phyloP scores from a whole-genome alignment of 2,888 invertebrate species.

The Caenorhabditis uteleia region DNA sequence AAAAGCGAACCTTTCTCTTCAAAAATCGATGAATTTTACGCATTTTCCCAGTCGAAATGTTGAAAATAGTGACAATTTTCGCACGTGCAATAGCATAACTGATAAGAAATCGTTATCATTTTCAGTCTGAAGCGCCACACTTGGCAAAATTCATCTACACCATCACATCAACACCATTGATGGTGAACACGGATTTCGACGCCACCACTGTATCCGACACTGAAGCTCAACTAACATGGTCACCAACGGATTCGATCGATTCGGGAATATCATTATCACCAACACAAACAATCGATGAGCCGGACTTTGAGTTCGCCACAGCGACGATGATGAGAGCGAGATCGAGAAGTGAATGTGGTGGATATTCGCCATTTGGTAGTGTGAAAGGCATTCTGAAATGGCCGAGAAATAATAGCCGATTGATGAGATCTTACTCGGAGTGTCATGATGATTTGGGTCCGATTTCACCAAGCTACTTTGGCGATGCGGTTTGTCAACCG shows the following conservation, averaged over 20 bases:
- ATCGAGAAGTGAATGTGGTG: conserved; percentile 29
- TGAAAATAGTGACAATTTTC: too few species aligned
- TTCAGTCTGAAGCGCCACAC: conserved; percentile 16
- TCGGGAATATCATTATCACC: conserved; percentile 38
- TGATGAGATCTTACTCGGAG: conserved; percentile 23
- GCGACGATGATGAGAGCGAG: conserved; percentile 7
- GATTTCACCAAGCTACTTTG: background rate
- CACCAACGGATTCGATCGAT: conserved; percentile 38
- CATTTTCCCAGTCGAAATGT: too few species aligned
- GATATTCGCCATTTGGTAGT: background rate
- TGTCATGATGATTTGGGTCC: conserved; percentile 18
- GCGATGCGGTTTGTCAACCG: background rate
- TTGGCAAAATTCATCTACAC: conserved; percentile 30
- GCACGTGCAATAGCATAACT: too few species aligned
- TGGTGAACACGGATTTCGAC: conserved; percentile 24
- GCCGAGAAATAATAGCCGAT: conserved; percentile 6
- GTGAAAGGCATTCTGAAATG: conserved; percentile 34
- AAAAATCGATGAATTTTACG: too few species aligned
- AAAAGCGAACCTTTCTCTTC: too few species aligned
- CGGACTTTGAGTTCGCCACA: conserved; percentile 2
- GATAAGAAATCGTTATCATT: too few species aligned
- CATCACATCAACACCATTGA: conserved; percentile 22
- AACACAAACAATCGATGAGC: conserved; percentile 24
- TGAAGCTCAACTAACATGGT: conserved; percentile 20
- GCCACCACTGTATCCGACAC: background rate